Base-by-base conservation (phyloP, 2,888 invertebrate species). In the Slavum lentiscoides region DNA sequence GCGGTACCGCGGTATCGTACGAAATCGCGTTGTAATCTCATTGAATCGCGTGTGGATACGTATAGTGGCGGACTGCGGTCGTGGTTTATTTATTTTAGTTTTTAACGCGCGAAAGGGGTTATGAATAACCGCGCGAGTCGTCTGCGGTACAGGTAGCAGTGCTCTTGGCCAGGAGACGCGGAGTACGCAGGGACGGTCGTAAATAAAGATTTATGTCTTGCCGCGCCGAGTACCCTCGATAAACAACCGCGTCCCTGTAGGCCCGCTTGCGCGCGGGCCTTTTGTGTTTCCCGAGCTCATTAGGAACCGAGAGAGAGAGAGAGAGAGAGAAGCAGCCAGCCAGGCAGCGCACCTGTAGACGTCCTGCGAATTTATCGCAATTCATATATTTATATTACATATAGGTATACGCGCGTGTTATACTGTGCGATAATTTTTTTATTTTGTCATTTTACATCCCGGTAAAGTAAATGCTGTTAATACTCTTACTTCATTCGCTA, bases 191-290 rank as follows among this genome's bases (percentile, higher is more conserved):
- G 49, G 61, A 19, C 15, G 70, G 70, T 70, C 77, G 77, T 80
- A 80, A 80, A 80, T 70, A 70, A 80, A 80, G 77, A 80, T 80
- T 80, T 80, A 80, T 64, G 70, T 69, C 62, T 80, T 80, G 64
- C 77, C 70, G 30, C 30, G 30, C 58, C 39, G 70, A 21, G 55
- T 72, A 39, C 77, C 77, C 62, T 80, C 77, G 62, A 80, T 80
- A 80, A 80, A 80, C 77, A 72, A 80, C 69, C 55, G 8, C 53
- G 2, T 9, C 72, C 49, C 64, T 21, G 19, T 19, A 49, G 7
- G 15, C 43, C 17, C 68, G 7, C 19, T 61, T 19, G 39, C 19
- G 8, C n/a, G 6, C 37, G 55, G 37, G 53, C 62, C 62, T 70
- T 76, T 69, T 30, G 75, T 76, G 53, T 69, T 77, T 69, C 7